Conservation (phyloP, 2,797 vertebrate species). For the Peromyscus attwateri region DNA sequence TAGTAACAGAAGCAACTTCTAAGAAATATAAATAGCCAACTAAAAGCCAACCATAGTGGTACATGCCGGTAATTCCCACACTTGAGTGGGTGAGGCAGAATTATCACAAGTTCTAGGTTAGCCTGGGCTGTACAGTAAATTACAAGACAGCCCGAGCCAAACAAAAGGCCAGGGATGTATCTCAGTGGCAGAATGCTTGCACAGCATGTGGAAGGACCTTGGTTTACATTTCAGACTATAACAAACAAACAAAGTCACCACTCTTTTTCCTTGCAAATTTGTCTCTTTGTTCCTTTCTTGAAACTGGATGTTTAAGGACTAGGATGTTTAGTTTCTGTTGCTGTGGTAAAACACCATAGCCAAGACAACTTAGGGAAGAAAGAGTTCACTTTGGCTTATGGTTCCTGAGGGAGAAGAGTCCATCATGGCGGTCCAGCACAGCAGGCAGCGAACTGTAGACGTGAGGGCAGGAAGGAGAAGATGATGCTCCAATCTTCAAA, state of each 20-base stretch:
- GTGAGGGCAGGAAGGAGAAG: neutral
- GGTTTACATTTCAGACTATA: neutral
- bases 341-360: neutral
- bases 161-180: neutral
- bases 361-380: neutral
- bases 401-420: neutral
- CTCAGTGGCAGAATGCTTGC: neutral
- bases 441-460: no score
- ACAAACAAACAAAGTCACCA: neutral
- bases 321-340: neutral
- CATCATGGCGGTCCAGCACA: no score
- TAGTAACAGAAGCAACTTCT: neutral
- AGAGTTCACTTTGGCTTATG: neutral
- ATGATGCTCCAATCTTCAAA: neutral
- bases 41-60: neutral
- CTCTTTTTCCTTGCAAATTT: neutral
- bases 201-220: neutral
- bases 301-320: neutral
- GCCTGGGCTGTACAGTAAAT: neutral
- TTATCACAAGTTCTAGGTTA: neutral
- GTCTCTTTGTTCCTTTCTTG: neutral
- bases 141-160: neutral
- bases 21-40: neutral
- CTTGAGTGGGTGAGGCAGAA: neutral
- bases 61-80: neutral